phyloP scores from a whole-genome alignment of 2,113 vertebrate genomes.

The Tonatia bakeri region DNA sequence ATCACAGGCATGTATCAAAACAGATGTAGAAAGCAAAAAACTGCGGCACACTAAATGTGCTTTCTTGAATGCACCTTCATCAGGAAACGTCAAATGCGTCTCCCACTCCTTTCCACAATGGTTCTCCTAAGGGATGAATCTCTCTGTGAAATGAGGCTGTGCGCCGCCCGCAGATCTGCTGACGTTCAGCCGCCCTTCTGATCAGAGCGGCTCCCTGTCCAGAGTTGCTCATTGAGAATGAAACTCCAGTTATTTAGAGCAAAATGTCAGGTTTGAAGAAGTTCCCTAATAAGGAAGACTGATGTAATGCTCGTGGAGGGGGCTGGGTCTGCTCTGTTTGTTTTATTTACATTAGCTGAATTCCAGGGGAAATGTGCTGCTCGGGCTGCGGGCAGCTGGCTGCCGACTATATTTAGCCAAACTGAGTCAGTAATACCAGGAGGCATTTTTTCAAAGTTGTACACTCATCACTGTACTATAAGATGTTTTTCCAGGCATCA shows the following conservation, averaged over 20 bases:
- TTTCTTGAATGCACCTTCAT: not conserved
- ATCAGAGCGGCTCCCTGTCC: not conserved
- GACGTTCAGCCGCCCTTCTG: not conserved
- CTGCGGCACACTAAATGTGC: not conserved
- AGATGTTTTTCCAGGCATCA: slow-evolving; percentile 61
- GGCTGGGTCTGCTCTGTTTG: slow-evolving; percentile 72
- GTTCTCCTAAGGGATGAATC: not conserved
- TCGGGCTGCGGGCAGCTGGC: slow-evolving; percentile 58
- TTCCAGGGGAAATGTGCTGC: slow-evolving; percentile 79
- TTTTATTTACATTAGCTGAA: slow-evolving; percentile 84
- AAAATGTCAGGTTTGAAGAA: slow-evolving; percentile 79
- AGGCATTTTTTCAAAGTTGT: slow-evolving; percentile 60
- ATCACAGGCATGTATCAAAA: not conserved
- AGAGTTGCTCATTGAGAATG: slow-evolving; percentile 64
- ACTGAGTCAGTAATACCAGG: slow-evolving; percentile 74
- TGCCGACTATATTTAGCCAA: slow-evolving; percentile 82
- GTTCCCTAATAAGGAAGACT: slow-evolving; percentile 87
- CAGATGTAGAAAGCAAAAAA: not conserved
- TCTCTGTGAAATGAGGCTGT: accelerated
- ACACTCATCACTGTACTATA: slow-evolving; percentile 70
- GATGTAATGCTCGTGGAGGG: slow-evolving; percentile 82
- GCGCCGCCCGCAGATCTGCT: not conserved
- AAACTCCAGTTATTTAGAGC: slow-evolving; percentile 75
- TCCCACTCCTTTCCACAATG: not conserved
- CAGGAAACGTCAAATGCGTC: not conserved